Base-by-base conservation (phyloP, 2,888 invertebrate genomes). In the Anthophora plumipes region DNA sequence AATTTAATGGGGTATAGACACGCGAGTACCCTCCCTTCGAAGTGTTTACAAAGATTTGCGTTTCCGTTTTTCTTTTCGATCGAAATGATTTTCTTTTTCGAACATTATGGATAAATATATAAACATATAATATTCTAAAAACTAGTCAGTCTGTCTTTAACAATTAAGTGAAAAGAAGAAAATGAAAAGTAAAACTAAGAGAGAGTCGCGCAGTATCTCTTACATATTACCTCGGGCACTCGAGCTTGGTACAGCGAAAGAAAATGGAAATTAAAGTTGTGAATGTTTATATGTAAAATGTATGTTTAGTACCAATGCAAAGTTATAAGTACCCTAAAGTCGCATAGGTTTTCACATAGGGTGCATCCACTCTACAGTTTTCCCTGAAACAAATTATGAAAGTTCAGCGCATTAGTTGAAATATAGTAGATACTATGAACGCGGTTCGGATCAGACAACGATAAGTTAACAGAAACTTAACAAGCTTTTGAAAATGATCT, bases 311-410 rank as follows among this genome's bases (percentile, higher is more conserved):
- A 84, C 82, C 83, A 85, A 89, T 85, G 85, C 84, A 86, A 94
- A 94, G 95, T 96, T 97, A 98, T 95, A 98, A 96, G 94, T 98
- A 98, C 94, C 98, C 98, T 94, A 98, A 96, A 90, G 98, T 98
- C 94, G 98, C 97, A 94, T 98, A 98, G 93, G 98, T 98, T 96
- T 98, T 98, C 94, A 97, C 97, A 95, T 98, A 98, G 93, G 98
- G 97, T 94, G 96, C 96, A 94, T 98, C 97, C 94, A 96, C 96
- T 94, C 96, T 96, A 95, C 97, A 97, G 94, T 96, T 96, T 94
- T 96, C 97, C 95, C 97, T 97, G 96, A 90, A 95, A 95, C 86
- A 89, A 78, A 89, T 77, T 72, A 83, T 79, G 31, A 78, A 81
- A 75, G 52, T 77, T 80, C 73, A 67, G 43, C 22, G 48, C 31